These are phyloP conservation scores for Stenopsyche tienmushanensis DNA, from an alignment of 1,140 invertebrate species.

Conservation along the genomic window DNA sequence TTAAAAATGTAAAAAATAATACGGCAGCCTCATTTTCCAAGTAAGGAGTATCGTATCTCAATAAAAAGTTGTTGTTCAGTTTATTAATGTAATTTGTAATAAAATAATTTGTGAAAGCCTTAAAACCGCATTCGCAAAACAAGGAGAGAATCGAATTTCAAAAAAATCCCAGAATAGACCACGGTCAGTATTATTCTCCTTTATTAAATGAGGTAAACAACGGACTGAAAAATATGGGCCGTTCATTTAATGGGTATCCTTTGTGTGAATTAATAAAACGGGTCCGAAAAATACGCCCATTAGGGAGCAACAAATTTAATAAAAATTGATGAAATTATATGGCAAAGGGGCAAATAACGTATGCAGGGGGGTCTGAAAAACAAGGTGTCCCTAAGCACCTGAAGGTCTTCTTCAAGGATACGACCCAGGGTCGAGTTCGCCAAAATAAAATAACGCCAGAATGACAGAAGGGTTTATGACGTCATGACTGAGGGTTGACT, in stretches of 20 bases:
- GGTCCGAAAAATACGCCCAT: neutral
- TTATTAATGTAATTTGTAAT: no score
- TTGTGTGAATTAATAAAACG: neutral
- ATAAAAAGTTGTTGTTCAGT: no score
- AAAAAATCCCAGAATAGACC: no score
- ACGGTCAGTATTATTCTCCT: no score
- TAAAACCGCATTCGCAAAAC: no score
- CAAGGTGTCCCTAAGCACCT: constrained; percentile 3
- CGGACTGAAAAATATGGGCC: no score
- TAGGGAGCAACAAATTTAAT: constrained; percentile 15
- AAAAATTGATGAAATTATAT: constrained; percentile 3
- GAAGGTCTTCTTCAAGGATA: constrained; percentile 8
- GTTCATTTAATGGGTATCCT: neutral
- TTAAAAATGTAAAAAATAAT: no score
- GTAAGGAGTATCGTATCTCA: no score
- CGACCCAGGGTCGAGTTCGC: neutral
- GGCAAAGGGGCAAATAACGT: neutral
- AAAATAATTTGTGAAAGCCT: no score
- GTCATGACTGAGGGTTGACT: constrained; percentile 16
- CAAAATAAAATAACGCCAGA: neutral
- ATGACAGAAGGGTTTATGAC: constrained; percentile 25
- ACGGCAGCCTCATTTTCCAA: no score
- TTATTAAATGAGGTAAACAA: no score
- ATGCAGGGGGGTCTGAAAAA: neutral
- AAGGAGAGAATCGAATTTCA: no score